Percentiles rank a stretch among this genome's conserved stretches.
phyloP scores from a whole-genome alignment of 2,888 invertebrate genomes.

The Epiperipatus broadwayi region DNA sequence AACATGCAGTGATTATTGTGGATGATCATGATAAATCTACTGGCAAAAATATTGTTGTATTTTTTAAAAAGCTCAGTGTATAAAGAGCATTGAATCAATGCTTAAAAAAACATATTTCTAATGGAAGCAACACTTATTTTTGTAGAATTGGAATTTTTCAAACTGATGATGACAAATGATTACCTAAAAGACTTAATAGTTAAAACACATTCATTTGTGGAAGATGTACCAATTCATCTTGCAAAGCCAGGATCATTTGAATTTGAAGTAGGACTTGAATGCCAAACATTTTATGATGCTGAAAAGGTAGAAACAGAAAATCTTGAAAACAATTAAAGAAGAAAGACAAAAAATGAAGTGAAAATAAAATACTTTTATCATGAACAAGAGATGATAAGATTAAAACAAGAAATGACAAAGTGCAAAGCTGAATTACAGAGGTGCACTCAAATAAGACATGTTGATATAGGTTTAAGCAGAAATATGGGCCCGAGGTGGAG shows the following conservation, averaged over 20 bases:
- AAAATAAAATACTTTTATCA: conserved; percentile 29
- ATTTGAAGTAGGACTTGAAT: conserved; percentile 27
- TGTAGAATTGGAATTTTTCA: conserved; percentile 26
- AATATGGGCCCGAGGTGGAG: conserved; percentile 7
- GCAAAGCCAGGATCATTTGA: conserved; percentile 29
- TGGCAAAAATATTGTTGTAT: conserved; percentile 30
- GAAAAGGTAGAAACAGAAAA: too few relatives aligned
- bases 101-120: too few relatives aligned
- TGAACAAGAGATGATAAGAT: conserved; percentile 28
- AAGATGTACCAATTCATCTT: conserved; percentile 26
- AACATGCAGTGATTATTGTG: conserved; percentile 28
- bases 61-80: conserved; percentile 28
- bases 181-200: conserved; percentile 27
- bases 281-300: conserved; percentile 27
- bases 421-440: too few relatives aligned
- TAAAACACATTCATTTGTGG: conserved; percentile 19
- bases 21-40: conserved; percentile 28
- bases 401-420: conserved; percentile 25
- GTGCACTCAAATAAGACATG: too few relatives aligned
- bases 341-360: conserved; percentile 24
- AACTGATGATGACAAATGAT: conserved; percentile 29
- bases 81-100: too few relatives aligned
- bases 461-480: conserved; percentile 1
- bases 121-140: conserved; percentile 26
- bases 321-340: conserved; percentile 22